Conservation (phyloP, 2,113 vertebrate species). For the Trinectes maculatus region DNA sequence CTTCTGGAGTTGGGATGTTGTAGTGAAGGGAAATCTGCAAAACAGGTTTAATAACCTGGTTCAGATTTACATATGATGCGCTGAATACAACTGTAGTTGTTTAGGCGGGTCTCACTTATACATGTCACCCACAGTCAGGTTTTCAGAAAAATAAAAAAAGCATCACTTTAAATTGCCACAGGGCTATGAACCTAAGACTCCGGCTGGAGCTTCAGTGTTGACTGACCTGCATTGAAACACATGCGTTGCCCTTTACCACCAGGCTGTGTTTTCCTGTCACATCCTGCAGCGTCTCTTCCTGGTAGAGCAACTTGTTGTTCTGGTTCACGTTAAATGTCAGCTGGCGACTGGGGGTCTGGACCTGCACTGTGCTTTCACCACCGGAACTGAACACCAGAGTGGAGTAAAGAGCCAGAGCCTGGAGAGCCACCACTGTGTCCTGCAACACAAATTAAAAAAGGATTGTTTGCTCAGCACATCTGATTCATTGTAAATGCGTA, state of each 20-base stretch:
- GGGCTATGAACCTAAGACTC: too few species aligned
- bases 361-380: slow-evolving; percentile 64
- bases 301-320: slow-evolving; percentile 86
- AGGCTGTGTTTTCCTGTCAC: slow-evolving; percentile 75
- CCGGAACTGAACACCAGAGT: slow-evolving; percentile 51
- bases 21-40: slow-evolving; percentile 68
- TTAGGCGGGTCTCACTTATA: too few species aligned
- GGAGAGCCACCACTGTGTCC: slow-evolving; percentile 87
- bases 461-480: too few species aligned
- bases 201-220: neutral
- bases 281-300: slow-evolving; percentile 76
- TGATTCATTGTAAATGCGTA: too few species aligned
- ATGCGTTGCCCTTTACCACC: slow-evolving; percentile 78
- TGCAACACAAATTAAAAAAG: too few species aligned
- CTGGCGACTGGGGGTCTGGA: slow-evolving; percentile 63
- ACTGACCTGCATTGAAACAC: slow-evolving; percentile 81
- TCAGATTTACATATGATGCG: too few species aligned
- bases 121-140: too few species aligned
- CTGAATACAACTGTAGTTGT: too few species aligned
- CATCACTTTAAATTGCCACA: too few species aligned
- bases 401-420: slow-evolving; percentile 85
- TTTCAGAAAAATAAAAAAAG: too few species aligned
- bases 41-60: too few species aligned
- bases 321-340: slow-evolving; percentile 80
- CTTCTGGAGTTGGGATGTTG: slow-evolving; percentile 70